Evolutionary conservation across 2,113 vertebrate genomes (phyloP).

Genomic region (Mionectes macconnelli): DNA sequence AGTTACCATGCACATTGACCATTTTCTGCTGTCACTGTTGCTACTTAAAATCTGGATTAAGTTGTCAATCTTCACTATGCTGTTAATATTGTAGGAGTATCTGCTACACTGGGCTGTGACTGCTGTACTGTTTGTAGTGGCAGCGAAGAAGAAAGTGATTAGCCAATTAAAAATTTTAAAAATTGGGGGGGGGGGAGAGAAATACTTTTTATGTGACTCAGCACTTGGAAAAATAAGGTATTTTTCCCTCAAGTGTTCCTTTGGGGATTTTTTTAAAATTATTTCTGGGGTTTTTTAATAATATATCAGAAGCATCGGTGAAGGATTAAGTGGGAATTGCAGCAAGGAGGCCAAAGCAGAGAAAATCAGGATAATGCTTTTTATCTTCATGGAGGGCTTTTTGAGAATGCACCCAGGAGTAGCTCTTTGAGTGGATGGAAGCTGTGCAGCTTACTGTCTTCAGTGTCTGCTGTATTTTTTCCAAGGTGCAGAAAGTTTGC

Average conservation of each 20-base stretch:
- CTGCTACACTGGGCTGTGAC: background rate
- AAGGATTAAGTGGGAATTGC: background rate
- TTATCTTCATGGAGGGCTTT: background rate
- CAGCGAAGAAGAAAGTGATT: background rate
- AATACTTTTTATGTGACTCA: background rate
- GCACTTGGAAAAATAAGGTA: background rate
- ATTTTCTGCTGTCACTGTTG: background rate
- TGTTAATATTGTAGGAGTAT: background rate
- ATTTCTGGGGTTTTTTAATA: background rate
- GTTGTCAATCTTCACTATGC: background rate
- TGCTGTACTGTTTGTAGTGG: background rate
- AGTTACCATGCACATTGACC: background rate
- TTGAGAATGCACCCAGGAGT: background rate
- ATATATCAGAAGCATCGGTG: background rate
- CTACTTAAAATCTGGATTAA: background rate
- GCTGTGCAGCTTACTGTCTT: background rate
- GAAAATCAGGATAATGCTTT: background rate
- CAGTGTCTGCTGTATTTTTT: background rate
- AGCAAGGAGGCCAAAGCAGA: background rate
- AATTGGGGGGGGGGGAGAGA: background rate
- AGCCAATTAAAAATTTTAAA: background rate
- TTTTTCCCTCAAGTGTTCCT: background rate
- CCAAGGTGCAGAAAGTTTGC: background rate
- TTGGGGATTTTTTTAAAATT: background rate
- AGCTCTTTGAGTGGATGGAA: background rate